These are phyloP conservation scores for Rostratula benghalensis DNA, from an alignment of 2,113 vertebrate species.

Conservation along the genomic window DNA sequence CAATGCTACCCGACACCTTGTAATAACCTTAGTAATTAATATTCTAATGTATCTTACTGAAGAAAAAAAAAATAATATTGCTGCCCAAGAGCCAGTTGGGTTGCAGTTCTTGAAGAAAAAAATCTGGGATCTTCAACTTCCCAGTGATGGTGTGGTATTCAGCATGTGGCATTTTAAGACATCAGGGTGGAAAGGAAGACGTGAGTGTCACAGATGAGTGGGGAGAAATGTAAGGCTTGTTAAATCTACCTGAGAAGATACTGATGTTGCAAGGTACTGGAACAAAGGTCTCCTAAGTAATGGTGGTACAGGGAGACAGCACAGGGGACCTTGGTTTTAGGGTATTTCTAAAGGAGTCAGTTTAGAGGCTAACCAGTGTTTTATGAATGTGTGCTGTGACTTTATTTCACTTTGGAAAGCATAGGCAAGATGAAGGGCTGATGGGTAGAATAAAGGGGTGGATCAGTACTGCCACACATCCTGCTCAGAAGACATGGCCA, in stretches of 20 bases:
- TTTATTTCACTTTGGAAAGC: not conserved
- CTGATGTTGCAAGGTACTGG: not conserved
- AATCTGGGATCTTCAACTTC: not conserved
- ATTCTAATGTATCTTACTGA: not conserved
- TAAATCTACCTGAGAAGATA: not conserved
- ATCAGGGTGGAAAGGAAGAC: not conserved
- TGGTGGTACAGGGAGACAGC: not conserved
- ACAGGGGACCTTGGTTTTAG: not conserved
- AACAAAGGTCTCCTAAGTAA: not conserved
- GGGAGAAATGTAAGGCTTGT: not conserved
- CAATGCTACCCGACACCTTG: not conserved
- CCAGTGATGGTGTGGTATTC: not conserved
- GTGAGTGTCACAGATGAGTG: not conserved
- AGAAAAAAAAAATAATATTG: not conserved
- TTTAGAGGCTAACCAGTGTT: not conserved
- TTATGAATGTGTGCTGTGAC: not conserved
- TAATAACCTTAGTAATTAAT: not conserved
- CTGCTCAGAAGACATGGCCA: not conserved
- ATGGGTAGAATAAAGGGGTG: not conserved
- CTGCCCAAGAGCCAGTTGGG: not conserved
- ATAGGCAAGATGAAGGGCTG: not conserved
- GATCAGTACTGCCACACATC: accelerated
- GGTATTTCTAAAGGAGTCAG: not conserved
- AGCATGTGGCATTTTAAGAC: not conserved
- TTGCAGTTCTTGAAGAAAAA: not conserved